Evolutionary conservation across 2,888 invertebrate genomes (phyloP), one percentile per base, ranked within the genome.

Genomic region (Onthophagus sagittarius): DNA sequence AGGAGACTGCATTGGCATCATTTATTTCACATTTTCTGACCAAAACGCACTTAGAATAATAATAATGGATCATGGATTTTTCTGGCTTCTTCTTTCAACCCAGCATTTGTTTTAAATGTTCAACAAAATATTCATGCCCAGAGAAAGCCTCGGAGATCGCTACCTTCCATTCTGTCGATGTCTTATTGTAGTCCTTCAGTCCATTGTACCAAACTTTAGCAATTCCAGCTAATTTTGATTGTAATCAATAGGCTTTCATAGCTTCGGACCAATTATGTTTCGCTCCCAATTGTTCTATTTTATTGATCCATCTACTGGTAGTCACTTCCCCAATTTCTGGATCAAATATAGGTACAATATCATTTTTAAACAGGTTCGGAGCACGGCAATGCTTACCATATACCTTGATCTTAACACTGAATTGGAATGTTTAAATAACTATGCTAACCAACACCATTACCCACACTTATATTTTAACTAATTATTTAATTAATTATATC

Each of bases 191-290:
- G 5, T 15, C 32, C 6, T 5, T 2, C 7, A 69, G 31, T 31
- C 31, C 32, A 69, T 69, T 33, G 33, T 69, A 69, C 69, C 69
- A 69, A 4, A 32, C 33, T 13, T 33, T 69, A 0, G 69, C 69
- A 23, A 69, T 31, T 23, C 69, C 69, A 3, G 11, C n/a, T 4
- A 69, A 13, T 69, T 33, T 23, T 3, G 31, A 32, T 6, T 69
- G 69, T 32, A 69, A 31, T 5, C 33, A 33, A 33, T 69, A 69
- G 13, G 33, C 14, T 32, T 32, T 23, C 11, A 14, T 15, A 32
- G 9, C 33, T n/a, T 69, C 33, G 11, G 23, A 31, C 69, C 69
- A 69, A 11, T 33, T 33, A 13, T 69, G 15, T 15, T 31, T 69
- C 5, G 7, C 31, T 7, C 32, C 69, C 3, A 69, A 13, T 6